phyloP scores from a whole-genome alignment of 2,797 vertebrate species.

The Sebastiscus tertius region DNA sequence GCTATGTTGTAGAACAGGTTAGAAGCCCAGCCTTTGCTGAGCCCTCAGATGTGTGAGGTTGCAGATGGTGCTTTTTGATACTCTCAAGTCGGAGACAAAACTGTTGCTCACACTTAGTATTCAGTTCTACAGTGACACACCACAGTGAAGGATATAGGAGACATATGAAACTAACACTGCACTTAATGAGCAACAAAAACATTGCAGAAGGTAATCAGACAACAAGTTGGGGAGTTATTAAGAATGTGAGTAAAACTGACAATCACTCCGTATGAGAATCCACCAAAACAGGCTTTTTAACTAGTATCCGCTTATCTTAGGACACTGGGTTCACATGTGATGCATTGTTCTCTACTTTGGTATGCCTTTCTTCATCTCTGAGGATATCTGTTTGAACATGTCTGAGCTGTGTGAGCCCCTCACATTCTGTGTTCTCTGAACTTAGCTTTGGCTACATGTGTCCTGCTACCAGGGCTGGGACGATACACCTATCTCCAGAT shows the following conservation, averaged over 20 bases:
- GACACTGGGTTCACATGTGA: no score
- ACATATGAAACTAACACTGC: background rate
- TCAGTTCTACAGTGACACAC: background rate
- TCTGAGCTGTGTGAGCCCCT: conserved; percentile 26
- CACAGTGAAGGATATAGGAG: background rate
- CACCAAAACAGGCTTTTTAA: background rate
- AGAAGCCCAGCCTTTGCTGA: background rate
- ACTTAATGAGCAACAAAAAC: background rate
- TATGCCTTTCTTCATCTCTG: conserved; percentile 19
- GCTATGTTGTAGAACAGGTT: conserved; percentile 71
- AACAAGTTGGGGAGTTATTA: background rate
- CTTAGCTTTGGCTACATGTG: background rate
- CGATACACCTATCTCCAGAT: no score
- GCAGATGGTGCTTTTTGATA: background rate
- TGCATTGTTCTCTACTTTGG: background rate
- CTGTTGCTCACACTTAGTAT: background rate
- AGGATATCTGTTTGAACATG: conserved; percentile 64
- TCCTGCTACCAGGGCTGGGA: background rate
- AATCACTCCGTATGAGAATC: background rate
- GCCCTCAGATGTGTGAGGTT: background rate
- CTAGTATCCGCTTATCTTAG: background rate
- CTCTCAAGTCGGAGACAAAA: background rate
- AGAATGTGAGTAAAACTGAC: background rate
- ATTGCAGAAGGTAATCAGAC: background rate
- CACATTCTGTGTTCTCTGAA: background rate